Conservation (phyloP, 2,888 invertebrate genomes). For the Stenoptilia bipunctidactyla region DNA sequence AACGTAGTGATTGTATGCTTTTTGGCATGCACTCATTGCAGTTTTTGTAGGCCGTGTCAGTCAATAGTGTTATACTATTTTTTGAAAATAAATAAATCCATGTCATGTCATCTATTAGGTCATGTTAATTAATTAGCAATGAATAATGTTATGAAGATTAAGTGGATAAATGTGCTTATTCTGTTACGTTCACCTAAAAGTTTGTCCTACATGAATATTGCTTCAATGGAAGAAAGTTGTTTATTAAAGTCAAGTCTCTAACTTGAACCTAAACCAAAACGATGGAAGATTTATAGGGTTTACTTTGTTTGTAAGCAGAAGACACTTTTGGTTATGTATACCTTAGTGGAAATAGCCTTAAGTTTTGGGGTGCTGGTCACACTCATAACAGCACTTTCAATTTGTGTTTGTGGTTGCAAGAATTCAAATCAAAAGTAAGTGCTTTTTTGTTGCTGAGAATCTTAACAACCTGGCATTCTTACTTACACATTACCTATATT, state of each 20-base stretch:
- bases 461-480: too few relatives aligned
- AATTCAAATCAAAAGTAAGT: constrained; percentile 82
- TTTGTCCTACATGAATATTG: neutral
- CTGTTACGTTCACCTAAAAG: too few relatives aligned
- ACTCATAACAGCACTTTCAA: constrained; percentile 67
- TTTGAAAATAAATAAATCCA: too few relatives aligned
- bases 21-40: too few relatives aligned
- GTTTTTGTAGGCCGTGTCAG: too few relatives aligned
- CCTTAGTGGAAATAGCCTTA: constrained; percentile 50
- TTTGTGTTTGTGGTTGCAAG: constrained; percentile 82
- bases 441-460: neutral
- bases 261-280: constrained; percentile 37
- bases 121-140: too few relatives aligned
- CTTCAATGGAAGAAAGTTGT: constrained; percentile 62
- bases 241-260: constrained; percentile 39
- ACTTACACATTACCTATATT: neutral
- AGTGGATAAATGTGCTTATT: too few relatives aligned
- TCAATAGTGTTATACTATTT: too few relatives aligned
- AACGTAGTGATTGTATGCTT: too few relatives aligned
- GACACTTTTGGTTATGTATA: constrained; percentile 55
- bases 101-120: too few relatives aligned
- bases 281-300: constrained; percentile 32
- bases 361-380: constrained; percentile 56
- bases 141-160: too few relatives aligned
- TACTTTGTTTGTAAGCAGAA: constrained; percentile 23